Base-by-base conservation (phyloP, 2,797 vertebrate genomes). In the Cephalopachus bancanus region DNA sequence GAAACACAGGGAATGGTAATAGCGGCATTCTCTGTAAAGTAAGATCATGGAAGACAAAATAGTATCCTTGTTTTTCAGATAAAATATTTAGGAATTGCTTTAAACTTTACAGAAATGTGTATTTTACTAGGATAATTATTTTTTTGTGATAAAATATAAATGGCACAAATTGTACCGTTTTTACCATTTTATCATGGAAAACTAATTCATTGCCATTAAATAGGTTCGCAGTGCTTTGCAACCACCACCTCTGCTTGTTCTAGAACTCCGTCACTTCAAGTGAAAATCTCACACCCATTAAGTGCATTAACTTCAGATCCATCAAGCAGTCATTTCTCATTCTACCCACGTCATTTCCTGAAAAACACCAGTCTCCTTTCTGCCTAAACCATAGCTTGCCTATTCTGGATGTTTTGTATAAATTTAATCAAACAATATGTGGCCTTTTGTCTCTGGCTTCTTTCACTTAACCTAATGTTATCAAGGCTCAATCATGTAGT, bases 1-100 rank as follows among this genome's bases (percentile, higher is more conserved):
- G 12, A 10, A 10, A 17, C 20, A 59, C 7, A 60, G 24, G n/a
- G 22, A 26, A 28, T 7, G 0, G 8, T 16, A 60, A 2, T 1
- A 30, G 4, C 5, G 76, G n/a, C 15, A 20, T 24, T 28, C 30
- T 28, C 37, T 81, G 24, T 26, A 71, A 67, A 20, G 3, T 53
- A 88, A 51, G 37, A 59, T 44, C 5, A 16, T 16, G 1, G 2
- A 44, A 65, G 19, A 67, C 7, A 62, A 51, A 9, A 28, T 14
- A 10, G 10, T 19, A 0, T 44, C 12, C 12, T 65, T 7, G 7
- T 30, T 71, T 67, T 53, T 53, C 75, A 30, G 17, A 33, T 6
- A n/a, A 44, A 51, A 49, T 15, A 22, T 2, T 11, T 24, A 72
- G 87, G 28, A 9, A 14, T 12, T 37, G 20, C 15, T 69, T 76